These are phyloP conservation scores for Phalloptychus januarius DNA, from an alignment of 2,797 vertebrate genomes.

Conservation along the genomic window DNA sequence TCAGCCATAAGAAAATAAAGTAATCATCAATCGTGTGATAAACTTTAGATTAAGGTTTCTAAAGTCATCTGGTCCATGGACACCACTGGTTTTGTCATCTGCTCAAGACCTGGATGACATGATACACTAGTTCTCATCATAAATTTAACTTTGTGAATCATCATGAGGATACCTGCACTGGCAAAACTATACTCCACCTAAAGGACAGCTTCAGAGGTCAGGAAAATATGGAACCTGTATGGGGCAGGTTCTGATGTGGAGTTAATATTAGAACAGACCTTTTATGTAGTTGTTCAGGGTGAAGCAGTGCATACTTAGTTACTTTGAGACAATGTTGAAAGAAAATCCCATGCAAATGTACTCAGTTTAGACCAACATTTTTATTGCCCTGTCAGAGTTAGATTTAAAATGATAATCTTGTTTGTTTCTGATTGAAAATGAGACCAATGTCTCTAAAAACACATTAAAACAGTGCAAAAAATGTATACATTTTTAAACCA, in stretches of 20 bases:
- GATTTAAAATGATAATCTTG: background rate
- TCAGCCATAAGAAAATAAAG: background rate
- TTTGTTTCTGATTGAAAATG: background rate
- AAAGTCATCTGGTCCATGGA: background rate
- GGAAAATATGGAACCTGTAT: background rate
- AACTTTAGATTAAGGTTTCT: background rate
- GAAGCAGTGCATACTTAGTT: background rate
- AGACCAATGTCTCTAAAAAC: background rate
- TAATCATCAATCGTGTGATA: background rate
- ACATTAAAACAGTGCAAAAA: background rate
- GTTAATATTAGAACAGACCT: background rate
- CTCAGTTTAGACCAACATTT: background rate
- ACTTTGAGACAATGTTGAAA: slow-evolving; percentile 4
- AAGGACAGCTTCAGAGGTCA: background rate
- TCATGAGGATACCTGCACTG: background rate
- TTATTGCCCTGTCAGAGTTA: background rate
- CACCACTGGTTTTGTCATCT: background rate
- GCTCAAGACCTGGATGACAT: background rate
- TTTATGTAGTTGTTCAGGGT: background rate
- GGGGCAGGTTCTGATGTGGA: background rate
- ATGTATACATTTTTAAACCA: background rate
- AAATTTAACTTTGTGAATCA: background rate
- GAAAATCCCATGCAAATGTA: background rate
- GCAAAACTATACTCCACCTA: background rate
- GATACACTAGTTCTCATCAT: background rate